A percentile compares a stretch with the other conserved stretches of the same genome.
Evolutionary conservation across 2,113 vertebrate species (phyloP).

Genomic region (Danionella cerebrum): DNA sequence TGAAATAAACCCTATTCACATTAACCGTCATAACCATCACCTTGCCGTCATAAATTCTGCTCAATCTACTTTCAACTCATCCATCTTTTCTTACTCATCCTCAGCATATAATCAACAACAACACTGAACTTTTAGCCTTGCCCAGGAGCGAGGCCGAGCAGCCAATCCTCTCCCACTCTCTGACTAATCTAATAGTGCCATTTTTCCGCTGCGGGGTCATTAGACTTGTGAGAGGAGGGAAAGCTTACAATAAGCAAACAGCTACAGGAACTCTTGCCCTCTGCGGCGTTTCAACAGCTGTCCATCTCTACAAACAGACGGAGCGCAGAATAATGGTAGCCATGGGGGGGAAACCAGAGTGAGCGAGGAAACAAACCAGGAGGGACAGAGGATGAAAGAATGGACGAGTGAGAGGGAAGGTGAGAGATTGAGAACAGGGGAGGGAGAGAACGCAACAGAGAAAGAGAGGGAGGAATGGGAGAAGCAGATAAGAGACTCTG

Average conservation of each 20-base stretch:
- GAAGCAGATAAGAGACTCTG: slow-evolving; percentile 1
- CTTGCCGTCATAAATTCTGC: neutral
- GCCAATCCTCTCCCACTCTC: slow-evolving; percentile 7
- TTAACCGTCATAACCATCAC: too few species aligned
- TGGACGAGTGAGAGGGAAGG: neutral
- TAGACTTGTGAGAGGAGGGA: slow-evolving; percentile 7
- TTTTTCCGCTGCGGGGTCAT: slow-evolving; percentile 1
- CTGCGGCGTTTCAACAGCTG: slow-evolving; percentile 13
- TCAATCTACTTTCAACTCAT: neutral
- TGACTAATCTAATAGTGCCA: slow-evolving; percentile 10
- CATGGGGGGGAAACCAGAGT: neutral
- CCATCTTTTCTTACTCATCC: neutral
- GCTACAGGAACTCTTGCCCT: neutral
- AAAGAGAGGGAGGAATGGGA: neutral
- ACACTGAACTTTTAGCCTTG: slow-evolving; percentile 3
- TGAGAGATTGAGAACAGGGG: neutral
- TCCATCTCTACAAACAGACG: slow-evolving; percentile 10
- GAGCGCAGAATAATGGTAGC: neutral
- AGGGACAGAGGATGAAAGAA: too few species aligned
- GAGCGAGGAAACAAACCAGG: neutral
- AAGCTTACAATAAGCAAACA: slow-evolving; percentile 25
- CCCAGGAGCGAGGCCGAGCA: slow-evolving; percentile 3
- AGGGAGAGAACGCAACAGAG: neutral
- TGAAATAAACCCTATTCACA: too few species aligned
- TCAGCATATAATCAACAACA: neutral